Evolutionary conservation across 37 sponge, comb jelly and placozoan species (phyloP).

Genomic region (Aplysina aerophoba): DNA sequence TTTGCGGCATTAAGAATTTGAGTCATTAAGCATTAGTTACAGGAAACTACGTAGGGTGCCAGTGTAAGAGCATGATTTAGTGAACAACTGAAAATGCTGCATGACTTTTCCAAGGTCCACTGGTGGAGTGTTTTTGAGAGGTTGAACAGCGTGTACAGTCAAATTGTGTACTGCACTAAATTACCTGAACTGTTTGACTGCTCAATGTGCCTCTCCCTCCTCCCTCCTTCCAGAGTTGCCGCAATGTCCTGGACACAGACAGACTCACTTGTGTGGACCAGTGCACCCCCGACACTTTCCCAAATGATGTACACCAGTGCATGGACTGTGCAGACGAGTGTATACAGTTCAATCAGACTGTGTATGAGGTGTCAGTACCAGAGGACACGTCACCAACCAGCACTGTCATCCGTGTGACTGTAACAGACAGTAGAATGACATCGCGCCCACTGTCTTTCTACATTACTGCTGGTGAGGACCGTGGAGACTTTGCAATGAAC

Average conservation of each 20-base stretch:
- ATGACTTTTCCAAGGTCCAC: too few relatives aligned
- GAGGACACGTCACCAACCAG: constrained; percentile 28
- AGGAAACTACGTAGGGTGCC: too few relatives aligned
- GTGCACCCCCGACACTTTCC: constrained; percentile 52
- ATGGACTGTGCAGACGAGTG: constrained; percentile 46
- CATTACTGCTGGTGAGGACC: constrained; percentile 44
- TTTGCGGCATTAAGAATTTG: neutral
- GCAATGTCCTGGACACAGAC: constrained; percentile 43
- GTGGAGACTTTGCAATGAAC: constrained; percentile 24
- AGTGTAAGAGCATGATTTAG: too few relatives aligned
- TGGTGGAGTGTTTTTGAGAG: too few relatives aligned
- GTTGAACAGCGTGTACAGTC: too few relatives aligned
- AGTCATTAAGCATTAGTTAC: neutral
- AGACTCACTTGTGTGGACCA: constrained; percentile 56
- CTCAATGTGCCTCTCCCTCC: neutral
- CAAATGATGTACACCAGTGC: constrained; percentile 40
- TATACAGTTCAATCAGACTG: constrained; percentile 35
- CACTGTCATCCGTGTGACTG: neutral
- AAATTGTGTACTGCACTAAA: too few relatives aligned
- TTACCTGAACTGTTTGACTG: neutral
- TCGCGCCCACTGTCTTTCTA: constrained; percentile 48
- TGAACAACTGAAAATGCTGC: too few relatives aligned
- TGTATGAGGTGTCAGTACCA: neutral
- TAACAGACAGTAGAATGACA: constrained; percentile 35
- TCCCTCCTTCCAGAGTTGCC: constrained; percentile 41